Evolutionary conservation across 2,888 invertebrate genomes (phyloP).

Genomic region (Chloroclysta siterata): DNA sequence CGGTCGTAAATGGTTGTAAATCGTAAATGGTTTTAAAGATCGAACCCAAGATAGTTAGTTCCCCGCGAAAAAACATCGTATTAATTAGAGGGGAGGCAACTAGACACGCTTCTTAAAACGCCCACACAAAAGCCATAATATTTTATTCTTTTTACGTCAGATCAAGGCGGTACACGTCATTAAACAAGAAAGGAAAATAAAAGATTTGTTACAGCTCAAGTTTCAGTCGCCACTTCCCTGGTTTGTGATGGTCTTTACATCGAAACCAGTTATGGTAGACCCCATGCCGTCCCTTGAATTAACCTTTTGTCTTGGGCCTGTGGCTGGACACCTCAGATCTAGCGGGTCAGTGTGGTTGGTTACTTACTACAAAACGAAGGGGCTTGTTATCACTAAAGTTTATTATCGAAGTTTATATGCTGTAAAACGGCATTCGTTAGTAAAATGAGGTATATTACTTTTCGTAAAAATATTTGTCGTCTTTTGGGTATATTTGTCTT

Average conservation of each 20-base stretch:
- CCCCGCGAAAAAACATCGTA: conserved; percentile 23
- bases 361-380: conserved; percentile 17
- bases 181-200: conserved; percentile 56
- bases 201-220: conserved; percentile 56
- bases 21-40: no score
- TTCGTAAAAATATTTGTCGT: conserved; percentile 3
- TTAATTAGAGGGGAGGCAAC: conserved; percentile 32
- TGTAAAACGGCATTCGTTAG: conserved; percentile 59
- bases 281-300: not conserved
- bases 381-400: conserved; percentile 14
- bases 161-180: conserved; percentile 50
- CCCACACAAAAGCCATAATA: conserved; percentile 26
- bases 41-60: not conserved
- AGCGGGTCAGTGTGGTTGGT: conserved; percentile 16
- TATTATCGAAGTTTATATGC: conserved; percentile 55
- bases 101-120: conserved; percentile 33
- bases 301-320: conserved; percentile 1
- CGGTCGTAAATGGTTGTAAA: no score
- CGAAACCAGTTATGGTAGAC: conserved; percentile 11
- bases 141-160: conserved; percentile 38
- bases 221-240: conserved; percentile 51
- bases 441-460: conserved; percentile 48
- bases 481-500: not conserved
- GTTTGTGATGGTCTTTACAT: conserved; percentile 19
- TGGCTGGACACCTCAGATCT: not conserved